Conservation (phyloP, 2,113 vertebrate genomes). For the Hemiprocne comata region DNA sequence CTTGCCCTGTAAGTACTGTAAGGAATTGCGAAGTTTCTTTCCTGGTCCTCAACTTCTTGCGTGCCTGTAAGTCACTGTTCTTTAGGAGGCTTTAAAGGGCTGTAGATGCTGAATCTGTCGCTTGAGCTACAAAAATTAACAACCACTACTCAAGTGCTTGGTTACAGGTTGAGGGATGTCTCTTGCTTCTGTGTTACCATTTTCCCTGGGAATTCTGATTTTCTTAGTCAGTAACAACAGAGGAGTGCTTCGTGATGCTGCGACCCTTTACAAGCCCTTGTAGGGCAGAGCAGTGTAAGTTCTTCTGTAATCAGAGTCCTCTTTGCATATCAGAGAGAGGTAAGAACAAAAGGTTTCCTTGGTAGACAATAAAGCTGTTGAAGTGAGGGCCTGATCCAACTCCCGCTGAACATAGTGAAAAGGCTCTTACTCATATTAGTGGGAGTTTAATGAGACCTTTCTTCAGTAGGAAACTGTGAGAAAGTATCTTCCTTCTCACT, state of each 20-base stretch:
- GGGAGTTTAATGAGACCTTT: constrained; percentile 40
- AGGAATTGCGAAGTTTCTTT: neutral
- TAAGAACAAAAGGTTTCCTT: constrained; percentile 38
- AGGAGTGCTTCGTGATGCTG: neutral
- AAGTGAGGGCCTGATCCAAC: constrained; percentile 27
- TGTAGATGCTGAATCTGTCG: neutral
- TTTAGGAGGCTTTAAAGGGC: neutral
- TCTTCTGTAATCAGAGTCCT: neutral
- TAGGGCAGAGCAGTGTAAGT: neutral
- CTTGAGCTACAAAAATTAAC: neutral
- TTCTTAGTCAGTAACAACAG: neutral
- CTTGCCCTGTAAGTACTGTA: neutral
- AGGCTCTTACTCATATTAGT: constrained; percentile 23
- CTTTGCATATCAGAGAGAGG: constrained; percentile 29
- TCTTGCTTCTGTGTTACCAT: neutral
- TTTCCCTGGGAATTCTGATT: neutral
- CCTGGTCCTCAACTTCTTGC: neutral
- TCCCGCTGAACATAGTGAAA: constrained; percentile 32
- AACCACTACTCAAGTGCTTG: neutral
- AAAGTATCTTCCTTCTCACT: constrained; percentile 49
- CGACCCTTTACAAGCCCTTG: neutral
- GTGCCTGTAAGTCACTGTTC: neutral
- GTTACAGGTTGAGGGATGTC: neutral
- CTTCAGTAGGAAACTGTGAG: constrained; percentile 56
- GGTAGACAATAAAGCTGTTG: constrained; percentile 33